Evolutionary conservation across 2,797 vertebrate species (phyloP).

Genomic region (Delichon dasypus): DNA sequence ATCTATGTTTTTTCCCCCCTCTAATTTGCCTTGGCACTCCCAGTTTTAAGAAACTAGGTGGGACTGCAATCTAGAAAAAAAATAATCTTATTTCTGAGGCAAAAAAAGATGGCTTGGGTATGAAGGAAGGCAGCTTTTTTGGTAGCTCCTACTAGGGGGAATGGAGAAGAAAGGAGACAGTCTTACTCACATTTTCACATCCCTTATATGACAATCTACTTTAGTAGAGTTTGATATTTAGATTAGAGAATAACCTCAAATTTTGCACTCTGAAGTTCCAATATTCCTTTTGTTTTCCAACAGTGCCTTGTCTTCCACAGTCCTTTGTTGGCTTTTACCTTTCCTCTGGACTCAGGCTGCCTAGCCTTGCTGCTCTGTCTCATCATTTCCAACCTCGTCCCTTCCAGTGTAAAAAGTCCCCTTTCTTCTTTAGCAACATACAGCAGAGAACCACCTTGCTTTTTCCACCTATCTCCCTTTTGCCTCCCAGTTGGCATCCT

Average conservation of each 20-base stretch:
- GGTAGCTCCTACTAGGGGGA: background rate
- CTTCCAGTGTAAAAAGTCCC: background rate
- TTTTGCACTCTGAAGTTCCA: background rate
- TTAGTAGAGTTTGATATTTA: background rate
- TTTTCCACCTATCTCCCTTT: background rate
- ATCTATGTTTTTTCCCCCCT: background rate
- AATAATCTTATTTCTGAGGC: background rate
- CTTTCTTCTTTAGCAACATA: background rate
- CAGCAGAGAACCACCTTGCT: background rate
- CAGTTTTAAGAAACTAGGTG: background rate
- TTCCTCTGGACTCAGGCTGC: background rate
- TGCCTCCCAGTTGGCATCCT: fast-evolving
- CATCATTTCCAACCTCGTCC: background rate
- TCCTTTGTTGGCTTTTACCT: background rate
- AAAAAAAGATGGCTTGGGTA: background rate
- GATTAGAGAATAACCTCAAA: background rate
- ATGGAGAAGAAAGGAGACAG: background rate
- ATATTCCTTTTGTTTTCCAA: background rate
- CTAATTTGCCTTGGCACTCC: background rate
- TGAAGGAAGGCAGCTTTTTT: background rate
- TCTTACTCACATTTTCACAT: background rate
- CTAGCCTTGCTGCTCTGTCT: background rate
- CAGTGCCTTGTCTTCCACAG: background rate
- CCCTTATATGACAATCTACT: background rate
- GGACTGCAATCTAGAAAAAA: background rate